Evolutionary conservation across 2,888 invertebrate genomes (phyloP), one percentile per base, ranked within the genome.

Genomic region (Cryptops parisi): DNA sequence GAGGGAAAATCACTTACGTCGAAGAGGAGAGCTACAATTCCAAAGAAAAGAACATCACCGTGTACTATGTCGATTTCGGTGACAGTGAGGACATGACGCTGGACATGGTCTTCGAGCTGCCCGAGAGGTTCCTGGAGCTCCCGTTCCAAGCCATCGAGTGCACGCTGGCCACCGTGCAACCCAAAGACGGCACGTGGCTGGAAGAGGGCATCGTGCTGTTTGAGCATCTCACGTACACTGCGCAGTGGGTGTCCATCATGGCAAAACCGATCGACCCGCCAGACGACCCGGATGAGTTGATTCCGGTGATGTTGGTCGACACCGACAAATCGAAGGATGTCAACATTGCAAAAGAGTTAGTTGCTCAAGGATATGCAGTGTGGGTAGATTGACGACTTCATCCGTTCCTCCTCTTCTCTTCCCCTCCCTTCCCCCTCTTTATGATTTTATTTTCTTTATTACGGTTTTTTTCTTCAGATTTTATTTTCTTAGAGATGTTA

Each of bases 41-140:
- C 0, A 72, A 76, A 21, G 76, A 80, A 57, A 72, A 74, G 63
- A 74, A 76, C 17, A 79, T 81, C 0, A 78, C 80, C 62, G 75
- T 90, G 25, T 85, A 83, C 67, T 90, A 80, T 69, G 77, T 90
- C 51, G 91, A 93, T 72, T 91, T 87, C 68, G 91, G 91, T 0
- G 88, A 91, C 68, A 78, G 78, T 55, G 82, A 83, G 62, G 76
- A 77, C 62, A 74, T 84, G 2, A 70, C 76, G 0, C 75, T 76
- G 2, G 74, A 76, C 50, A 78, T 83, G 56, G 69, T 89, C 12
- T 80, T 78, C 59, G 82, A 83, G 62, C 71, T 89, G 55, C 75
- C 83, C 40, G 81, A 84, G 1, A 83, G 88, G 65, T 78, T 84
- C 64, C 68, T 85, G 47, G 72, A 77, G 50, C 73, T 88, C 15